Conservation (phyloP, 2,113 vertebrate genomes). For the Lophius piscatorius region DNA sequence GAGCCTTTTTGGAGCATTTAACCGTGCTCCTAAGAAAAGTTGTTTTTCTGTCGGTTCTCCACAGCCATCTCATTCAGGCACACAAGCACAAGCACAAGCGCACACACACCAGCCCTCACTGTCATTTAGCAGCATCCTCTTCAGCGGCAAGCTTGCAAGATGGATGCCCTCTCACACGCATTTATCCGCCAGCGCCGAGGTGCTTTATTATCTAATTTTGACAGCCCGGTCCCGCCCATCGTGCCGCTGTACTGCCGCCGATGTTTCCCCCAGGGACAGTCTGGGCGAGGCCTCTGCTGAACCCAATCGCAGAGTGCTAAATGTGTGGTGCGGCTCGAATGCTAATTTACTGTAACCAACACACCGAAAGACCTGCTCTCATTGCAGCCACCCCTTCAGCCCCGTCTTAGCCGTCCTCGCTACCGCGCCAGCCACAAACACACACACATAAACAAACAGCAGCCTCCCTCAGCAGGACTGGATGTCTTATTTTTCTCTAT, state of each 20-base stretch:
- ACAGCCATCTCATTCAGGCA: constrained; percentile 20
- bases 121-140: constrained; percentile 79
- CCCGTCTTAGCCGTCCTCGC: constrained; percentile 28
- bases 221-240: constrained; percentile 78
- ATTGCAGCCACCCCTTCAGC: constrained; percentile 44
- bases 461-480: background rate
- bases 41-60: constrained; percentile 40
- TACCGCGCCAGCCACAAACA: constrained; percentile 23
- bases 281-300: constrained; percentile 79
- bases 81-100: constrained; percentile 28
- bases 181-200: constrained; percentile 75
- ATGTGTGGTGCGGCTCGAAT: constrained; percentile 71
- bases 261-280: constrained; percentile 77
- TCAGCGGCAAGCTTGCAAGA: constrained; percentile 77
- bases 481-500: constrained; percentile 57
- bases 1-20: constrained; percentile 39
- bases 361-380: constrained; percentile 70
- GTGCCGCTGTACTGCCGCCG: constrained; percentile 66
- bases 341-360: constrained; percentile 80
- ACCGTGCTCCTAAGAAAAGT: constrained; percentile 57
- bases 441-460: constrained; percentile 17
- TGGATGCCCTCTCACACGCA: constrained; percentile 80
- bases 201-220: constrained; percentile 86
- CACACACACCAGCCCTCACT: constrained; percentile 48
- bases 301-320: constrained; percentile 82